These are phyloP conservation scores for Akabosia matsudoensis DNA, from an alignment of 1,140 invertebrate genomes.

Conservation along the genomic window DNA sequence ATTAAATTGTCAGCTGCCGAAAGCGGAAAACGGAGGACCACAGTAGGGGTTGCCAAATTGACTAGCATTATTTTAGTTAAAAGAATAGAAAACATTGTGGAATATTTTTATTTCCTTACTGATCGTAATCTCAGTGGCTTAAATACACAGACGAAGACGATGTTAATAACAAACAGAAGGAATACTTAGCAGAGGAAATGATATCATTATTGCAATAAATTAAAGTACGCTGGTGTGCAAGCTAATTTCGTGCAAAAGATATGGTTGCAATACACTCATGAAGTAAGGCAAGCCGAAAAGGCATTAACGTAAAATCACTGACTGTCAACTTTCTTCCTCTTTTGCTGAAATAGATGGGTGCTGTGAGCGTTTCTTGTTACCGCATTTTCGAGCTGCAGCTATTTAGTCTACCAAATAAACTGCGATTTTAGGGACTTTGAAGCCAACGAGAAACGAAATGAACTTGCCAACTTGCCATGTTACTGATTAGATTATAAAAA, in stretches of 20 bases:
- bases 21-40: neutral
- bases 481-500: slow-evolving; percentile 22
- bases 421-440: neutral
- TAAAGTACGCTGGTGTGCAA: too few relatives aligned
- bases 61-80: neutral
- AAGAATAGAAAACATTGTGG: too few relatives aligned
- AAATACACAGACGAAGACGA: too few relatives aligned
- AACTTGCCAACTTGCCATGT: slow-evolving; percentile 21
- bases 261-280: neutral
- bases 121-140: too few relatives aligned
- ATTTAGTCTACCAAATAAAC: too few relatives aligned
- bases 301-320: neutral
- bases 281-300: neutral
- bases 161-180: too few relatives aligned
- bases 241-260: neutral
- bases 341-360: too few relatives aligned
- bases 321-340: neutral
- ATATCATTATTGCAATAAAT: too few relatives aligned
- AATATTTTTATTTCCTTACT: too few relatives aligned
- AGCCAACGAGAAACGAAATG: neutral
- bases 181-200: too few relatives aligned
- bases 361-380: too few relatives aligned
- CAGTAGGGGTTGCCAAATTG: neutral
- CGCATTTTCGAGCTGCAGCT: too few relatives aligned
- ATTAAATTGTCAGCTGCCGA: slow-evolving; percentile 23